phyloP scores from a whole-genome alignment of 2,888 invertebrate species.

The Monoplex corrugatus region DNA sequence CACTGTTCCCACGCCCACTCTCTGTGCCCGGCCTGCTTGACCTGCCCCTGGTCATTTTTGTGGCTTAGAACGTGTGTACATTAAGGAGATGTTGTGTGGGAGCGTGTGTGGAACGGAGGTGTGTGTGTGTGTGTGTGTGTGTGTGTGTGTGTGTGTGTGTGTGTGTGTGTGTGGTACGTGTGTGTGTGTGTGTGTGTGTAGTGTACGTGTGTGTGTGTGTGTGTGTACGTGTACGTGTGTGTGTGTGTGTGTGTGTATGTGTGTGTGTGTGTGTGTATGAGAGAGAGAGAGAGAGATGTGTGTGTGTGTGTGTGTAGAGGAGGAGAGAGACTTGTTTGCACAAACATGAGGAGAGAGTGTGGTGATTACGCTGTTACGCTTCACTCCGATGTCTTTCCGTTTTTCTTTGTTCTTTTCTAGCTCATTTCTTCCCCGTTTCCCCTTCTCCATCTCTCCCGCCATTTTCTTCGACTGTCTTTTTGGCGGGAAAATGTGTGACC shows the following conservation, averaged over 20 bases:
- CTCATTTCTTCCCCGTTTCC: too few species aligned
- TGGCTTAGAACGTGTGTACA: too few species aligned
- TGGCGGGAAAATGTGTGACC: too few species aligned
- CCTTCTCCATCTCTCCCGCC: too few species aligned
- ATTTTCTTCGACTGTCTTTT: too few species aligned
- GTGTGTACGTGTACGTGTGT: neutral
- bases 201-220: neutral
- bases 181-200: neutral
- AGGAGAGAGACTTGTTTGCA: neutral
- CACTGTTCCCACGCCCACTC: too few species aligned
- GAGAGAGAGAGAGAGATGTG: too few species aligned
- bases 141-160: constrained; percentile 17
- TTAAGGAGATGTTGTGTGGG: neutral
- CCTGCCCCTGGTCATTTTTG: too few species aligned
- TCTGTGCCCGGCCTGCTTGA: too few species aligned
- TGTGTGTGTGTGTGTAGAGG: constrained; percentile 4
- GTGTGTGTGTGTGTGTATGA: neutral
- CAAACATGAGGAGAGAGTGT: too few species aligned
- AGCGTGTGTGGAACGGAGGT: neutral
- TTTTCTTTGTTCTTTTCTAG: neutral
- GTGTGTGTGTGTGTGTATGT: constrained; percentile 1
- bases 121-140: constrained; percentile 17
- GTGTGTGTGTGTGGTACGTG: neutral
- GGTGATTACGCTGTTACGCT: too few species aligned
- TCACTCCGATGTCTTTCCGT: neutral